Conservation (phyloP, 2,888 invertebrate genomes). For the Hoplodrina ambigua region DNA sequence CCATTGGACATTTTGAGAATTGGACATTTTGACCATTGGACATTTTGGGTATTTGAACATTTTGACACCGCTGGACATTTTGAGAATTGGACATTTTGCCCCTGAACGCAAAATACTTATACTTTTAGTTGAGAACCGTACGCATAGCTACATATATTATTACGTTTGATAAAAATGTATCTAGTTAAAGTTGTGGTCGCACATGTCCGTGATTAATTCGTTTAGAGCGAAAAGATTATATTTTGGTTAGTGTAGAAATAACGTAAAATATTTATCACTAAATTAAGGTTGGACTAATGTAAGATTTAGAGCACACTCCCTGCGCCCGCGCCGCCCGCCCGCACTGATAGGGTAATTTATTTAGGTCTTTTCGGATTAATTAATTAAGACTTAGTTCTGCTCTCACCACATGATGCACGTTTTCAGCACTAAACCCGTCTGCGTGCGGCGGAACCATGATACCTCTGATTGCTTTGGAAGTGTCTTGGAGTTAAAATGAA, state of each 20-base stretch:
- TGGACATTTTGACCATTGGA: too few species aligned
- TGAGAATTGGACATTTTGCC: too few species aligned
- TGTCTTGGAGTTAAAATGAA: background rate
- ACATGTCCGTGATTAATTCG: conserved; percentile 8
- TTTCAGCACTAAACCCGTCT: conserved; percentile 13
- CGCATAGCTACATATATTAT: conserved; percentile 33
- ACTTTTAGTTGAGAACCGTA: conserved; percentile 41
- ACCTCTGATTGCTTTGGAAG: background rate
- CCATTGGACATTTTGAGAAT: too few species aligned
- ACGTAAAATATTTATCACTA: conserved; percentile 52
- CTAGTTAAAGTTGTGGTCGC: conserved; percentile 24
- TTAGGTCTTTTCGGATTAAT: conserved; percentile 72
- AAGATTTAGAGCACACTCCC: conserved; percentile 36
- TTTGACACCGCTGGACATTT: too few species aligned
- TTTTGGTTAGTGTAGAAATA: conserved; percentile 47
- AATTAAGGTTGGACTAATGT: conserved; percentile 50
- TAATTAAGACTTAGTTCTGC: conserved; percentile 76
- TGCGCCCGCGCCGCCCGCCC: conserved; percentile 60
- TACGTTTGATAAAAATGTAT: conserved; percentile 26
- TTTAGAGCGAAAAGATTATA: conserved; percentile 40
- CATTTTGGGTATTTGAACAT: too few species aligned
- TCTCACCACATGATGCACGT: conserved; percentile 16
- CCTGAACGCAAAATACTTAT: too few species aligned
- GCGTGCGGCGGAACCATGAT: background rate
- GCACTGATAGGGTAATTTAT: conserved; percentile 66